These are phyloP conservation scores for Zygogramma bicolorata DNA, from an alignment of 2,888 invertebrate species.

Conservation along the genomic window DNA sequence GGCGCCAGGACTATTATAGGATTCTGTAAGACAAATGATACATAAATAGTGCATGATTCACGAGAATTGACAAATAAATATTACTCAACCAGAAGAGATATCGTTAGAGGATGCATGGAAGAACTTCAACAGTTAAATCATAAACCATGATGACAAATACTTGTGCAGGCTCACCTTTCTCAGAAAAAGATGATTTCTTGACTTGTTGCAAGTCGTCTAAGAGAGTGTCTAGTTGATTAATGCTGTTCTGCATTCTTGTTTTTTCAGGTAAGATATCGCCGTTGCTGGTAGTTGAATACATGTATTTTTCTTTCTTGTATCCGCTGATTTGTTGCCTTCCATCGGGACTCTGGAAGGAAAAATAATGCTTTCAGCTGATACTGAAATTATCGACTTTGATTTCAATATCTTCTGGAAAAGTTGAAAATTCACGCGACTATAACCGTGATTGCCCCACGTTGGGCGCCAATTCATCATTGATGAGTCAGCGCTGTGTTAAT, in stretches of 20 bases:
- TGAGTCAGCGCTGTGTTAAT: no score
- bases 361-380: constrained; percentile 1
- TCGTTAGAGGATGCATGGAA: background rate
- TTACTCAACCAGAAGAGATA: background rate
- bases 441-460: no score
- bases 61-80: background rate
- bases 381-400: constrained; percentile 9
- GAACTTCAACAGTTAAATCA: background rate
- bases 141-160: no score
- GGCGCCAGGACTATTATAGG: constrained; percentile 61
- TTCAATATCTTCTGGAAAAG: no score
- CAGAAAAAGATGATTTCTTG: constrained; percentile 58
- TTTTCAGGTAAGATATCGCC: constrained; percentile 58
- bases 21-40: constrained; percentile 61
- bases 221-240: constrained; percentile 81
- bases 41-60: constrained; percentile 19
- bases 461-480: background rate
- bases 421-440: no score
- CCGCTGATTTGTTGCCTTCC: constrained; percentile 62
- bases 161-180: constrained; percentile 51
- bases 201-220: constrained; percentile 78
- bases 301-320: constrained; percentile 64
- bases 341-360: constrained; percentile 62
- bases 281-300: constrained; percentile 58
- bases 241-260: constrained; percentile 70